phyloP scores from a whole-genome alignment of 2,113 vertebrate genomes.

The Phycodurus eques region DNA sequence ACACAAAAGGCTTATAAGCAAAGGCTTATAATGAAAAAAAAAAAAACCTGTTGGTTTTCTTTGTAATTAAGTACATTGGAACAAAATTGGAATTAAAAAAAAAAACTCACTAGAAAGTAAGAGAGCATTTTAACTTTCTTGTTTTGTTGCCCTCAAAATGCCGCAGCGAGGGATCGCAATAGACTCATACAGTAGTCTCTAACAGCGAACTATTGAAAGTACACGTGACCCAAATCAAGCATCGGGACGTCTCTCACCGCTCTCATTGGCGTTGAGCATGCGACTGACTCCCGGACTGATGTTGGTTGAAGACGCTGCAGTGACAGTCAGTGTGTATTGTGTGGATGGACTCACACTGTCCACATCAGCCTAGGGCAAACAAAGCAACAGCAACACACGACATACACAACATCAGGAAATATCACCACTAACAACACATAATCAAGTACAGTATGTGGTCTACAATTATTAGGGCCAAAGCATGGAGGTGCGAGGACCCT shows the following conservation, averaged over 20 bases:
- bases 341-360: constrained; percentile 75
- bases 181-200: not conserved
- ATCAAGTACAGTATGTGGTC: not conserved
- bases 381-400: constrained; percentile 3
- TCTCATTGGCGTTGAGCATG: constrained; percentile 79
- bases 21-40: no score
- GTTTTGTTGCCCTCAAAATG: not conserved
- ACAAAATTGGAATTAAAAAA: no score
- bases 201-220: constrained; percentile 11
- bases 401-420: not conserved
- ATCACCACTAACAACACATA: not conserved
- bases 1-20: no score
- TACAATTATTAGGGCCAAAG: not conserved
- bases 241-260: constrained; percentile 77
- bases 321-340: constrained; percentile 77
- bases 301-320: constrained; percentile 80
- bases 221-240: not conserved
- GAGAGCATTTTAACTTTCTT: no score
- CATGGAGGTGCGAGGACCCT: not conserved
- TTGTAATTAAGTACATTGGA: no score
- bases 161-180: not conserved
- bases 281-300: constrained; percentile 84
- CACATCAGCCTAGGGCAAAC: constrained; percentile 77
- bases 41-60: no score
- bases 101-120: no score